Base-by-base conservation (phyloP, 2,888 invertebrate species). In the Drosophila nr. perissopoda region DNA sequence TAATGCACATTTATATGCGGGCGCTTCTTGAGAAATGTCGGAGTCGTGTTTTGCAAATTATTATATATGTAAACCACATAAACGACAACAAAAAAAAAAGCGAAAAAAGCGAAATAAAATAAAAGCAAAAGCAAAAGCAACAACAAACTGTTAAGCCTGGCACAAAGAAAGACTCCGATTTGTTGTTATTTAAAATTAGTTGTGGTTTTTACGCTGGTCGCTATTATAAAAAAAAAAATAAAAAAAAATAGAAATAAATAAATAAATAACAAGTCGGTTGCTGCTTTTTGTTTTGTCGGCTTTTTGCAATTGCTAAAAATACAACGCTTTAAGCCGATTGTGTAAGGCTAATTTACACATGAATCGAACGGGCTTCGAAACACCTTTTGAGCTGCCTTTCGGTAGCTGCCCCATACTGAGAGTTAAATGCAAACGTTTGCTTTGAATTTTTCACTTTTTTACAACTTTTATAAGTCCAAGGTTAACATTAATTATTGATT, bases 271-370 rank as follows among this genome's bases (percentile, higher is more conserved):
- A 71, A 75, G 72, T 48, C 48, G 48, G 59, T 61, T 68, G 58
- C 36, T 62, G 46, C 51, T 60, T 25, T 53, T 72, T 70, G 54
- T 40, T 70, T 60, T 48, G 31, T 59, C 71, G 70, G 66, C 68
- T 84, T 86, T 85, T 76, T 89, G 86, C 87, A 84, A 87, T 87
- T 89, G 87, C 83, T 87, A 87, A 89, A 87, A 84, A 86, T 84
- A 88, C 67, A 70, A 59, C 70, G 57, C 46, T 82, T 83, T 83
- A 89, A 89, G 81, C 74, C 66, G 86, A 80, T 87, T 87, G 89
- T 89, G 89, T 87, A 87, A 87, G 85, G 54, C 83, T 83, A 87
- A 89, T 89, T 89, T 84, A 87, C 84, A 89, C 87, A 87, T 89
- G 87, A 89, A 81, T 83, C 76, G 86, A 81, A 68, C 70, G 63